Conservation (phyloP, 2,888 invertebrate species). For the Tetheella fluctuosa region DNA sequence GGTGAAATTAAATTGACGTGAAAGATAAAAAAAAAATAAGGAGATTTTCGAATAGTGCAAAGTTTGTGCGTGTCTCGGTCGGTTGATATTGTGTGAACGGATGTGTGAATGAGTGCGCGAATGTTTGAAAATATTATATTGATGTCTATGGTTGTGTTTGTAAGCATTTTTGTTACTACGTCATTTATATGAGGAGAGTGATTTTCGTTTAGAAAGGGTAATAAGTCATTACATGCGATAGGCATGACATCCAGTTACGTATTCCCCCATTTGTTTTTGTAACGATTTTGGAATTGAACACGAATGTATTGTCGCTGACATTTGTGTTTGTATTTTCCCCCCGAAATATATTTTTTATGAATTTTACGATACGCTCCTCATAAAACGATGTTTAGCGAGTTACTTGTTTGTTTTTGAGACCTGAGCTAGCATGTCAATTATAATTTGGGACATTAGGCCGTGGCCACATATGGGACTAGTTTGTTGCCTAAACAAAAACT, state of each 20-base stretch:
- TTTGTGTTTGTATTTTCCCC: slow-evolving; percentile 54
- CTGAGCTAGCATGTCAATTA: slow-evolving; percentile 45
- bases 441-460: slow-evolving; percentile 46
- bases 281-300: slow-evolving; percentile 53
- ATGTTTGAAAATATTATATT: slow-evolving; percentile 29
- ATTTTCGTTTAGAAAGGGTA: slow-evolving; percentile 55
- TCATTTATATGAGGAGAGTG: slow-evolving; percentile 59
- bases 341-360: slow-evolving; percentile 61
- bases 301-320: slow-evolving; percentile 44
- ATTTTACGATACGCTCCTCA: slow-evolving; percentile 51
- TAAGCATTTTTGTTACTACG: slow-evolving; percentile 69
- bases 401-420: slow-evolving; percentile 36
- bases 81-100: slow-evolving; percentile 33
- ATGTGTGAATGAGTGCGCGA: slow-evolving; percentile 27
- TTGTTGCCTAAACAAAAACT: not conserved
- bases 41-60: slow-evolving; percentile 28
- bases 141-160: slow-evolving; percentile 70
- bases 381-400: slow-evolving; percentile 17
- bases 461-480: slow-evolving; percentile 24
- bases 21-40: not conserved
- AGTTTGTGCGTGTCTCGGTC: slow-evolving; percentile 26
- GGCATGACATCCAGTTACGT: not conserved
- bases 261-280: slow-evolving; percentile 40
- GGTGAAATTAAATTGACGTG: not conserved
- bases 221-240: not conserved